phyloP scores from a whole-genome alignment of 2,888 invertebrate species.

The Drosophila picticornis region DNA sequence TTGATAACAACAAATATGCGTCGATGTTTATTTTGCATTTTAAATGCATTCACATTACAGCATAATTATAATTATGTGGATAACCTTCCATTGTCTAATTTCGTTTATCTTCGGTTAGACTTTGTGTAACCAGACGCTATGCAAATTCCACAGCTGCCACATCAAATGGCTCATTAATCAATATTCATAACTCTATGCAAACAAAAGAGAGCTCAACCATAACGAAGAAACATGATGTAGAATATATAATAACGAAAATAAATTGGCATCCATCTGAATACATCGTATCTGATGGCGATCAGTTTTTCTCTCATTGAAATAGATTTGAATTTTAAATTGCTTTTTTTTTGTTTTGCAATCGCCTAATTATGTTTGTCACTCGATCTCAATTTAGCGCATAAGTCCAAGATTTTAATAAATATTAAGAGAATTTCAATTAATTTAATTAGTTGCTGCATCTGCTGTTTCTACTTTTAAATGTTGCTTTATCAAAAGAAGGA shows the following conservation, averaged over 20 bases:
- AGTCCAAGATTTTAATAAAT: background rate
- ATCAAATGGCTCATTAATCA: conserved; percentile 23
- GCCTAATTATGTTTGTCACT: background rate
- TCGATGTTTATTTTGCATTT: conserved; percentile 67
- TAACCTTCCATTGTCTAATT: conserved; percentile 19
- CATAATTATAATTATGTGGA: conserved; percentile 42
- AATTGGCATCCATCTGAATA: background rate
- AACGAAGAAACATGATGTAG: background rate
- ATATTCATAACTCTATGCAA: conserved; percentile 24
- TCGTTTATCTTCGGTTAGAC: background rate
- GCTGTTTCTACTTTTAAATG: background rate
- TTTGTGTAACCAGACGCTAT: conserved; percentile 40
- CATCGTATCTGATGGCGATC: background rate
- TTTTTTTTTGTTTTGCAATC: background rate
- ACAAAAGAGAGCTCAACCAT: conserved; percentile 25
- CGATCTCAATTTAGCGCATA: background rate
- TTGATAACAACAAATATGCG: conserved; percentile 39
- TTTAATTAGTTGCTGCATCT: background rate
- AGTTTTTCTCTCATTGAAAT: too few species aligned
- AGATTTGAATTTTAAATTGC: background rate
- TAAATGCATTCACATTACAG: conserved; percentile 75
- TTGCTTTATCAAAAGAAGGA: conserved; percentile 7
- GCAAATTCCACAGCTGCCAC: conserved; percentile 20
- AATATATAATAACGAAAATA: background rate
- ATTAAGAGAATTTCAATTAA: background rate